Evolutionary conservation across 2,113 vertebrate genomes (phyloP).

Genomic region (Corythornis madagascariensis): DNA sequence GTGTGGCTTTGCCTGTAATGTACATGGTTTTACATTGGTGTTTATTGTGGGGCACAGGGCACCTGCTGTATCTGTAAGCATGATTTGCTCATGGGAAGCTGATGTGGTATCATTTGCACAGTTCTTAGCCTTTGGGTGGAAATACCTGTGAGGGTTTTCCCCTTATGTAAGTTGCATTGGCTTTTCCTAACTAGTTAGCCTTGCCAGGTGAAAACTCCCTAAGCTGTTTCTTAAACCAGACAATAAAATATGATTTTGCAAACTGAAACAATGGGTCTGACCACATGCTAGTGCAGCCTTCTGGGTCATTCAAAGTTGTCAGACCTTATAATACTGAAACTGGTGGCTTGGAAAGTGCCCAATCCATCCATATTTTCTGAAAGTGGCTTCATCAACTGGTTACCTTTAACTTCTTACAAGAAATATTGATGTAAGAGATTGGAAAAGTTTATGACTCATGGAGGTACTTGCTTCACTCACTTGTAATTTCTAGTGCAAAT

Average conservation of each 20-base stretch:
- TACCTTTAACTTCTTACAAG: constrained; percentile 13
- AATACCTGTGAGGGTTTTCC: not conserved
- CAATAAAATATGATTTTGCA: not conserved
- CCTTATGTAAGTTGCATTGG: not conserved
- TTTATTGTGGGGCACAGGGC: fast-evolving
- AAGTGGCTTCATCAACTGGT: not conserved
- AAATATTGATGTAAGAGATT: not conserved
- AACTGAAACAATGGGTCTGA: not conserved
- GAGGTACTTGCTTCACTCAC: constrained; percentile 9
- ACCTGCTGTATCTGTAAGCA: fast-evolving
- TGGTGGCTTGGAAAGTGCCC: not conserved
- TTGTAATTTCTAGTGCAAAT: not conserved
- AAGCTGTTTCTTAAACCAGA: not conserved
- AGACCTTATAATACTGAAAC: not conserved
- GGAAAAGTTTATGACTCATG: constrained; percentile 11
- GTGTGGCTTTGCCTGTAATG: not conserved
- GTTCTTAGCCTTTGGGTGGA: not conserved
- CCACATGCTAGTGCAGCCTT: not conserved
- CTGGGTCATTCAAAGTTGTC: not conserved
- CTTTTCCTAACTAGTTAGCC: not conserved
- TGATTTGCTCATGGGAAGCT: fast-evolving
- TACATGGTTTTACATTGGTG: not conserved
- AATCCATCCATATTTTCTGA: not conserved
- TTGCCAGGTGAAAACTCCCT: not conserved
- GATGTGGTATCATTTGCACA: not conserved